phyloP scores from a whole-genome alignment of 2,113 vertebrate genomes.

The Psephotus haematonotus region DNA sequence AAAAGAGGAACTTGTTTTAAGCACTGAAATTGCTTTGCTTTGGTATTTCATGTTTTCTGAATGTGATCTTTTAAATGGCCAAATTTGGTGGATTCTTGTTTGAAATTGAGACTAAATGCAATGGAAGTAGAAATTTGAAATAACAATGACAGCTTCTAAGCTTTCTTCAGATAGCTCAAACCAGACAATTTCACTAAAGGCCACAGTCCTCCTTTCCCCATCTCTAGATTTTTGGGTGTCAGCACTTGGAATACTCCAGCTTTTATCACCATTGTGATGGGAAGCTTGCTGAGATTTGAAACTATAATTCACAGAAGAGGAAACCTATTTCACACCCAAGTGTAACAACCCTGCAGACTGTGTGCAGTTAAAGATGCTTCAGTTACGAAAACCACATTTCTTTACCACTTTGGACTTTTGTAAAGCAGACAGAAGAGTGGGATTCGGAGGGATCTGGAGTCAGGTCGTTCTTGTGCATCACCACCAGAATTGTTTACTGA shows the following conservation, averaged over 20 bases:
- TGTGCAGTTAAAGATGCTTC: background rate
- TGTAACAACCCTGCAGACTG: background rate
- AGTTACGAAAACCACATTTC: constrained; percentile 3
- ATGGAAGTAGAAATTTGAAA: background rate
- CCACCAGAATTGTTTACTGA: background rate
- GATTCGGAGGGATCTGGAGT: background rate
- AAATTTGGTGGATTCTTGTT: background rate
- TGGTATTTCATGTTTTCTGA: background rate
- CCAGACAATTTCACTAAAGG: background rate
- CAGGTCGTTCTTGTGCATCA: background rate
- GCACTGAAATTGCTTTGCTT: background rate
- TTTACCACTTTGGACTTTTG: background rate
- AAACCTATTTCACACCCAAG: background rate
- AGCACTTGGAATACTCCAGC: background rate
- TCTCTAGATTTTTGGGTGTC: background rate
- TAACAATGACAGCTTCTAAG: background rate
- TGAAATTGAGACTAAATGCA: background rate
- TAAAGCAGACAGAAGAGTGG: background rate
- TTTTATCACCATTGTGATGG: background rate
- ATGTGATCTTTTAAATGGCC: background rate
- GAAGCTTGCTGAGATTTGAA: background rate
- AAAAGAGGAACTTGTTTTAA: background rate
- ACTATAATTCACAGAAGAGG: background rate
- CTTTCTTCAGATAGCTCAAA: background rate
- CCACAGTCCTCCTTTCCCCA: background rate